These are phyloP conservation scores for Zophobas morio DNA, from an alignment of 1,140 invertebrate genomes.

Conservation along the genomic window DNA sequence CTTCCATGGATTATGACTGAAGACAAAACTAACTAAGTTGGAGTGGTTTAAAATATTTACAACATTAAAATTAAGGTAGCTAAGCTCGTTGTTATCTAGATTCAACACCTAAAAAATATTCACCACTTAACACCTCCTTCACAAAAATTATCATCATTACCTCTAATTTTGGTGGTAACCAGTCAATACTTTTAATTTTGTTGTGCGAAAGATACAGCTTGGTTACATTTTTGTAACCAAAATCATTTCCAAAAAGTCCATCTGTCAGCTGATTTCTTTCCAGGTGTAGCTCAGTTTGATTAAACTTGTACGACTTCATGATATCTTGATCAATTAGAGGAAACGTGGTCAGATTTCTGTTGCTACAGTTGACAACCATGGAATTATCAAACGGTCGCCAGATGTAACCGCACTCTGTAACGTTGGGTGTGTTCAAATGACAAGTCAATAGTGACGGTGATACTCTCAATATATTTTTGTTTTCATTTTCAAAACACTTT, in stretches of 20 bases:
- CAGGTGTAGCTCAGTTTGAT: slow-evolving; percentile 27
- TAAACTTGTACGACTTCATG: not conserved
- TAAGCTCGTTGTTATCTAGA: slow-evolving; percentile 49
- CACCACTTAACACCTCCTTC: not conserved
- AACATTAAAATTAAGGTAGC: slow-evolving; percentile 15
- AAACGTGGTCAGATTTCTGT: slow-evolving; percentile 18
- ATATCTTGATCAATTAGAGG: not conserved
- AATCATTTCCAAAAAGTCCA: not conserved
- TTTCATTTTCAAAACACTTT: too few relatives aligned
- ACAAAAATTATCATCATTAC: not conserved
- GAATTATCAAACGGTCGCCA: slow-evolving; percentile 46
- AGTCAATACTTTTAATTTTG: slow-evolving; percentile 44
- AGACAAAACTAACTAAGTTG: slow-evolving; percentile 14
- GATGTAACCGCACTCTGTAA: slow-evolving; percentile 14
- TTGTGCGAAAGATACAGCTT: slow-evolving; percentile 45
- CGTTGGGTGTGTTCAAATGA: not conserved
- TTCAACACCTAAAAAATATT: slow-evolving; percentile 47
- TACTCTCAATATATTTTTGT: too few relatives aligned
- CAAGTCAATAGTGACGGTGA: too few relatives aligned
- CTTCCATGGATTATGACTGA: slow-evolving; percentile 57
- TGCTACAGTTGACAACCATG: slow-evolving; percentile 43
- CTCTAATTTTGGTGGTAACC: slow-evolving; percentile 52
- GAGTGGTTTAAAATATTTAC: slow-evolving; percentile 38
- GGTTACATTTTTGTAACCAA: slow-evolving; percentile 48
- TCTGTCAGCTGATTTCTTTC: slow-evolving; percentile 33